These are phyloP conservation scores for Oscheius onirici DNA, from an alignment of 2,888 invertebrate species.

Conservation along the genomic window DNA sequence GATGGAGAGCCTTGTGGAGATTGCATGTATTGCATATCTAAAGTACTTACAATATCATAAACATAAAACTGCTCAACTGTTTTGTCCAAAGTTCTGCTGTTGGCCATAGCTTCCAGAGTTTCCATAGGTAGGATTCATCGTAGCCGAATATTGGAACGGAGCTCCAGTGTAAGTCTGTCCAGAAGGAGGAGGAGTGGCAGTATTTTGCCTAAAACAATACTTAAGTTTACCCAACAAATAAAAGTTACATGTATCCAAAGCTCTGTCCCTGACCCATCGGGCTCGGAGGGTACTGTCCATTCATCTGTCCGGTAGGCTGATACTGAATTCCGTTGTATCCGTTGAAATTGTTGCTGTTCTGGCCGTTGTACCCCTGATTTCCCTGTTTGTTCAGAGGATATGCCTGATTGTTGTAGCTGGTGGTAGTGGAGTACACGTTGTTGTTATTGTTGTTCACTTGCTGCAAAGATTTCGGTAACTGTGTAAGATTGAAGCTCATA, in stretches of 20 bases:
- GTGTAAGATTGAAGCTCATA: background rate
- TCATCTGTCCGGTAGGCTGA: background rate
- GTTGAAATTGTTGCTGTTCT: background rate
- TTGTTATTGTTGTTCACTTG: background rate
- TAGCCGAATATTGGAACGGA: constrained; percentile 23
- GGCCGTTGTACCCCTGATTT: background rate
- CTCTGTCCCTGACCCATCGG: constrained; percentile 19
- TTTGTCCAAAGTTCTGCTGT: background rate
- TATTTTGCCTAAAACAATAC: constrained; percentile 5
- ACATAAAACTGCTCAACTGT: background rate
- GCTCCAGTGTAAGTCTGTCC: constrained; percentile 25
- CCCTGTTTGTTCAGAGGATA: background rate
- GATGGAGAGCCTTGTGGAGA: background rate
- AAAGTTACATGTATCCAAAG: constrained; percentile 24
- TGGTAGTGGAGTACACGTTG: background rate
- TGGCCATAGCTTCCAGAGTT: constrained; percentile 1
- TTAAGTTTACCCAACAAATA: background rate
- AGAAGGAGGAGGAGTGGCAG: constrained; percentile 20
- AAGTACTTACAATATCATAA: background rate
- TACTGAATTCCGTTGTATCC: background rate
- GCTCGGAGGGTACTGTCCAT: background rate
- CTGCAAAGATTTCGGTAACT: background rate
- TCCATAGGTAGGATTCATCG: constrained; percentile 6
- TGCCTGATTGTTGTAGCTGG: background rate
- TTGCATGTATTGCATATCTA: constrained; percentile 10